Evolutionary conservation across 2,888 invertebrate species (phyloP).

Genomic region (Psylliodes chrysocephalus): DNA sequence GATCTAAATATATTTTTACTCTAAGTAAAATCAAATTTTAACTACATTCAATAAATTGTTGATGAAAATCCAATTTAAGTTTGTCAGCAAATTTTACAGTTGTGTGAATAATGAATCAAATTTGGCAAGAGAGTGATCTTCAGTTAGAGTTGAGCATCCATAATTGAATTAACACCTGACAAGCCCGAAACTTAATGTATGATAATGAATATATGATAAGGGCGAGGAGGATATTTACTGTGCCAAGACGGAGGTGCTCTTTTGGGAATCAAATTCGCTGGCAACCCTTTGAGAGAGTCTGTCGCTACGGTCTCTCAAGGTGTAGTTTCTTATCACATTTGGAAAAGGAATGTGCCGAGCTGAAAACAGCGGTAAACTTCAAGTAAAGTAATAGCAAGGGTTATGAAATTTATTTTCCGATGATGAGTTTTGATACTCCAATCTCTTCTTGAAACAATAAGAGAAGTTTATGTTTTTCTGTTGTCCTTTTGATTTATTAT

Average conservation of each 20-base stretch:
- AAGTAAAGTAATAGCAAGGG: background rate
- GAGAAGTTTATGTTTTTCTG: too few relatives aligned
- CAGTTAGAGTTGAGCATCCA: constrained; percentile 42
- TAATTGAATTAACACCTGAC: constrained; percentile 54
- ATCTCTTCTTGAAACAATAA: too few relatives aligned
- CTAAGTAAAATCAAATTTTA: background rate
- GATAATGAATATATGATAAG: constrained; percentile 63
- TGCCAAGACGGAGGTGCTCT: constrained; percentile 59
- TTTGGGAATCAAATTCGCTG: constrained; percentile 61
- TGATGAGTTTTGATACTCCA: too few relatives aligned
- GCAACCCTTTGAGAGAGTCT: constrained; percentile 59
- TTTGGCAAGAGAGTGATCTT: constrained; percentile 40
- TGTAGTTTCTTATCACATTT: constrained; percentile 27
- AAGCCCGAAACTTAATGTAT: constrained; percentile 57
- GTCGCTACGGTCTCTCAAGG: constrained; percentile 24
- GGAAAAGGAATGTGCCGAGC: background rate
- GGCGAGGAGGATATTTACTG: constrained; percentile 57
- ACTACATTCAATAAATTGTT: constrained; percentile 49
- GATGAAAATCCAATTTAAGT: constrained; percentile 26
- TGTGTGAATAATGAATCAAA: constrained; percentile 36
- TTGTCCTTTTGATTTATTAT: too few relatives aligned
- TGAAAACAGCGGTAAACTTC: background rate
- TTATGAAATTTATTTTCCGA: too few relatives aligned
- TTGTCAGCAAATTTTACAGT: constrained; percentile 23
- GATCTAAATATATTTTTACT: background rate